Conservation (phyloP, 1,140 invertebrate species). For the Bombyx mandarina region DNA sequence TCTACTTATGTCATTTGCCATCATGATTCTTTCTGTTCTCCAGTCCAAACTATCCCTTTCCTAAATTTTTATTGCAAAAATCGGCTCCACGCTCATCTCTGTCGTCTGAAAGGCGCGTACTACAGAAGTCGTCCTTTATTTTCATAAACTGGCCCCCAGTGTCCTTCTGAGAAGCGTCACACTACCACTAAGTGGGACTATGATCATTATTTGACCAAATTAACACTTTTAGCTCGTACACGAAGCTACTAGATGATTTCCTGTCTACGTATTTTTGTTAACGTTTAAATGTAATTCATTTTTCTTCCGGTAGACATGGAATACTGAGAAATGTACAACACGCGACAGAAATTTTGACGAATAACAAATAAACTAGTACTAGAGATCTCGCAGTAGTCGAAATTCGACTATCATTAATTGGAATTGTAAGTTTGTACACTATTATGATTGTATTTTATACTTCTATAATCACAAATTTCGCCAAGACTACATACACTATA, state of each 20-base stretch:
- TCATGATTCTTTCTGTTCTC: neutral
- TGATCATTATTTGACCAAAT: constrained; percentile 65
- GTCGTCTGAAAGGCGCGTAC: constrained; percentile 29
- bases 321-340: neutral
- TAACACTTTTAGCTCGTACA: constrained; percentile 49
- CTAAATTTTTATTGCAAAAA: neutral
- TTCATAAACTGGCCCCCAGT: constrained; percentile 45
- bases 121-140: constrained; percentile 53
- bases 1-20: neutral
- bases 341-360: neutral
- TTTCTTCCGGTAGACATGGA: neutral
- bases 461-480: too few relatives aligned
- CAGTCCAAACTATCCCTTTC: neutral
- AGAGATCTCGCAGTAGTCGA: too few relatives aligned
- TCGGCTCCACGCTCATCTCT: constrained; percentile 15
- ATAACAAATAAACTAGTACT: neutral
- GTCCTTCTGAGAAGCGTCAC: constrained; percentile 59
- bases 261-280: constrained; percentile 7
- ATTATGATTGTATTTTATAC: too few relatives aligned
- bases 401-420: too few relatives aligned
- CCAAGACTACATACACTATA: too few relatives aligned
- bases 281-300: neutral
- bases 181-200: constrained; percentile 50
- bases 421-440: too few relatives aligned
- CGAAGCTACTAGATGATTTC: constrained; percentile 8